Evolutionary conservation across 2,888 invertebrate genomes (phyloP).

Genomic region (Melieria picta): DNA sequence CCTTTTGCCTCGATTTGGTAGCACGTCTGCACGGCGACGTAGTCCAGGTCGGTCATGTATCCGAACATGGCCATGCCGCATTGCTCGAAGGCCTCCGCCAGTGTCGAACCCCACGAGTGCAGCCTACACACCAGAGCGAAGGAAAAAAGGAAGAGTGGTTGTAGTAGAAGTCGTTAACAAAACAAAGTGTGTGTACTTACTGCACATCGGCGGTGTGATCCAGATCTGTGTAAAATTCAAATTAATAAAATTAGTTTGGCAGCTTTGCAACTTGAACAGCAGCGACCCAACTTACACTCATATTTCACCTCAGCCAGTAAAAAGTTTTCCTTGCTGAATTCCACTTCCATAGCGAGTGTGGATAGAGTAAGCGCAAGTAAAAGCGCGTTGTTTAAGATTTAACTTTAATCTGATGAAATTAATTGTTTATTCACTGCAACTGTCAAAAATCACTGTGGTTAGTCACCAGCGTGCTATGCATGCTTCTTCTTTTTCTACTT

Average conservation of each 20-base stretch:
- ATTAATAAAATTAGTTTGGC: slow-evolving; percentile 13
- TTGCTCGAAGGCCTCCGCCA: slow-evolving; percentile 94
- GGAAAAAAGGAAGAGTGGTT: no score
- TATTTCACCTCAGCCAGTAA: slow-evolving; percentile 76
- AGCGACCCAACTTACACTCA: slow-evolving; percentile 76
- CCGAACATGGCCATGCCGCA: slow-evolving; percentile 96
- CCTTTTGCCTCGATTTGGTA: slow-evolving; percentile 88
- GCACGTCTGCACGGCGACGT: slow-evolving; percentile 82
- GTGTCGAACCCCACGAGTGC: slow-evolving; percentile 89
- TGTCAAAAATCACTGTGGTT: slow-evolving; percentile 26
- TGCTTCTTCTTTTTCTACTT: no score
- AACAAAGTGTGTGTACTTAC: slow-evolving; percentile 72
- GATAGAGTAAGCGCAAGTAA: no score
- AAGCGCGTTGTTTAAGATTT: not conserved
- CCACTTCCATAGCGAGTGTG: slow-evolving; percentile 62
- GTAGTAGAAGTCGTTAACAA: not conserved
- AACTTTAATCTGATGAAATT: not conserved
- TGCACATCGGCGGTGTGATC: slow-evolving; percentile 99
- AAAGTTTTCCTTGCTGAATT: slow-evolving; percentile 72
- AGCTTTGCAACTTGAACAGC: not conserved
- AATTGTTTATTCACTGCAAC: slow-evolving; percentile 15
- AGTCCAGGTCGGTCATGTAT: slow-evolving; percentile 93
- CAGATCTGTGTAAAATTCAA: slow-evolving; percentile 73
- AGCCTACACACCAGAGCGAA: slow-evolving; percentile 69
- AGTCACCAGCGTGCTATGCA: slow-evolving; percentile 9